Base-by-base conservation (phyloP, 2,797 vertebrate genomes). In the Ctenosaura bakeri region DNA sequence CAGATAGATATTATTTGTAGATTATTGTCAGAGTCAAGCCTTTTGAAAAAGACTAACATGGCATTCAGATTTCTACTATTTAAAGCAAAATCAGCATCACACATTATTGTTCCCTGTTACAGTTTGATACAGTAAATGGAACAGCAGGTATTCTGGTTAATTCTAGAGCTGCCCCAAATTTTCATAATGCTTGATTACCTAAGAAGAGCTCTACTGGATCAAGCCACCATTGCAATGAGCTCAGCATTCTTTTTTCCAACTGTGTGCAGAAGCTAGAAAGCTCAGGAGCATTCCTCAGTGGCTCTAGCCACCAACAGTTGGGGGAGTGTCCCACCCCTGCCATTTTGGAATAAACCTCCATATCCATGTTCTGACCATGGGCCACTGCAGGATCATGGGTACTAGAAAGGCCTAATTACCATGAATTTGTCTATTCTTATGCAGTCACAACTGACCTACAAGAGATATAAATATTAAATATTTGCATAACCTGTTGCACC, bases 11-110 rank as follows among this genome's bases (percentile, higher is more conserved):
- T 85, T 86, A 73, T 90, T 52, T 52, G 32, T 24, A 38, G 35
- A 90, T 59, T 77, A n/a, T 84, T 85, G 35, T 79, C 62, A 78
- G 56, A 79, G 76, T 66, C 74, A 79, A 42, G 46, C 6, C 50
- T 79, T 85, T 59, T 78, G 59, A 85, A 38, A 69, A 29, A 66
- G 54, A 59, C 46, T 46, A 42, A 59, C 62, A 52, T 56, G 35
- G 2, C 50, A 85, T 85, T 69, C 73, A 79, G 62, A 71, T 79
- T 56, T 56, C 35, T 85, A 13, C 46, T 26, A 52, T 71, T 79
- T 78, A 42, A 79, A 54, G 32, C 38, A 64, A 35, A 85, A 59
- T 89, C 76, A 85, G n/a, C 32, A 32, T 46, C 32, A 78, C 2
- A 35, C 24, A 38, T 46, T 14, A 50, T 86, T 46, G 35, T 29